Percentiles rank a stretch among this genome's conserved stretches.
Evolutionary conservation across 2,888 invertebrate species (phyloP).

Genomic region (Drosophila macrospina): DNA sequence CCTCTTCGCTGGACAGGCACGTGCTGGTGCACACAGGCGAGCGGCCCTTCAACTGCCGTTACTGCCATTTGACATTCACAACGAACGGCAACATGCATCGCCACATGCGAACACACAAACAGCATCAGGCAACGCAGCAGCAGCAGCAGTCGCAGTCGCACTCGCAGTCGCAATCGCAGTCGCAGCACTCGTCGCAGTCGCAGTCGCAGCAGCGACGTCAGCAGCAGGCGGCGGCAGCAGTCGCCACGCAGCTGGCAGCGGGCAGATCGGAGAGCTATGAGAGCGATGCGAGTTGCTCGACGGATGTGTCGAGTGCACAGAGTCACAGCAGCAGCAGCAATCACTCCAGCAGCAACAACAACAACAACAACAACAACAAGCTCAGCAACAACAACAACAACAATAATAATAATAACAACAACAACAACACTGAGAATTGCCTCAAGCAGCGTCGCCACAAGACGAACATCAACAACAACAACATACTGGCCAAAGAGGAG

Average conservation of each 20-base stretch:
- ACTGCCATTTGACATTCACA: conserved; percentile 92
- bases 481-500: conserved; percentile 33
- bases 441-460: conserved; percentile 79
- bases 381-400: conserved; percentile 50
- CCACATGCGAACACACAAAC: conserved; percentile 91
- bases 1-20: conserved; percentile 92
- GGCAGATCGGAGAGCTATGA: conserved; percentile 86
- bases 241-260: background rate
- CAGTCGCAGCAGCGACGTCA: conserved; percentile 14
- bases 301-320: conserved; percentile 85
- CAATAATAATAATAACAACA: too few relatives aligned
- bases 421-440: conserved; percentile 69
- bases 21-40: conserved; percentile 93
- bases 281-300: conserved; percentile 86
- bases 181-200: conserved; percentile 4
- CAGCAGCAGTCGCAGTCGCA: conserved; percentile 17
- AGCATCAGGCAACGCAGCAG: conserved; percentile 79
- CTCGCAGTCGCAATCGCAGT: conserved; percentile 29
- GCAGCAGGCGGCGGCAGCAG: conserved; percentile 21
- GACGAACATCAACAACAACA: conserved; percentile 83
- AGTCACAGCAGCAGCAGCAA: conserved; percentile 82
- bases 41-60: conserved; percentile 91
- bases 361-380: conserved; percentile 84
- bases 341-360: conserved; percentile 73
- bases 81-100: conserved; percentile 95